Conservation (phyloP, 1,140 invertebrate genomes). For the Hylyphantes graminicola region DNA sequence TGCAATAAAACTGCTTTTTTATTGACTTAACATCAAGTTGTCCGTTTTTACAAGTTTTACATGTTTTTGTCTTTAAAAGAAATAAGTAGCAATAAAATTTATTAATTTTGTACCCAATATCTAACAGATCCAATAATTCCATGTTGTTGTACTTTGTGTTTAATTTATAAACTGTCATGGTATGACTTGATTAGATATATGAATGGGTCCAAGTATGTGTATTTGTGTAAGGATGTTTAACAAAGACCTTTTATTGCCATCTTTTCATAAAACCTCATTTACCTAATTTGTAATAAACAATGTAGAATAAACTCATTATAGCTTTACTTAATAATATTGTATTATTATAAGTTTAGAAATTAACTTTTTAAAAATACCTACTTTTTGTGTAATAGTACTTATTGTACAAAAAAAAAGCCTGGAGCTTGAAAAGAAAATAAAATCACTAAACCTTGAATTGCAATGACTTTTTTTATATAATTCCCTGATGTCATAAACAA, state of each 20-base stretch:
- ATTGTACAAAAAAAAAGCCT: constrained; percentile 45
- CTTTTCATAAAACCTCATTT: background rate
- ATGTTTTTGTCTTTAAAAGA: background rate
- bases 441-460: constrained; percentile 35
- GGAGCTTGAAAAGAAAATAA: constrained; percentile 58
- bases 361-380: constrained; percentile 10
- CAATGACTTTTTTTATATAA: background rate
- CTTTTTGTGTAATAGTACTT: constrained; percentile 50
- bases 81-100: background rate
- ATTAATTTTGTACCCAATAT: background rate
- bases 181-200: constrained; percentile 9
- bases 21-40: background rate
- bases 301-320: background rate
- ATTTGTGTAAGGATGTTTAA: background rate
- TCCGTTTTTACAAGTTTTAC: background rate
- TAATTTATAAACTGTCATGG: constrained; percentile 21
- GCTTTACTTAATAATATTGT: constrained; percentile 5
- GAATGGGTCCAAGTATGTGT: constrained; percentile 44
- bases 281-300: constrained; percentile 1
- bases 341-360: constrained; percentile 16
- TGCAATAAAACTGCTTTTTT: background rate
- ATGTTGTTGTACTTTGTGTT: background rate
- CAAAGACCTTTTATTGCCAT: background rate
- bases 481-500: too few species aligned
- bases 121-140: background rate